Evolutionary conservation across 1,140 invertebrate species (phyloP).

Genomic region (Drosophila ananassae): DNA sequence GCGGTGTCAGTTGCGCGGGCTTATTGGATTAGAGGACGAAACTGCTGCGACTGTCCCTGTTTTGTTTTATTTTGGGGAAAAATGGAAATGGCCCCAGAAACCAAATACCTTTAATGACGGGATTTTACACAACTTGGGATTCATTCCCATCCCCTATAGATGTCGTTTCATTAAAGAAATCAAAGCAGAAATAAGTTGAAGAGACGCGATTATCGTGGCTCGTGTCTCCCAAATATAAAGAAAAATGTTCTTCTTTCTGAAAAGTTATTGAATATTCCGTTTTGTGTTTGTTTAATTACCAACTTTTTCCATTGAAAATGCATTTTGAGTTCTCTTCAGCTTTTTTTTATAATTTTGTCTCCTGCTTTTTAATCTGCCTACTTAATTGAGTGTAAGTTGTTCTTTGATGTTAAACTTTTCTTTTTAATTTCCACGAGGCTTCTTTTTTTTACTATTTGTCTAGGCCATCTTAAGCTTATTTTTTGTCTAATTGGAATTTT

Average conservation of each 20-base stretch:
- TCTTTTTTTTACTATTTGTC: conserved; percentile 50
- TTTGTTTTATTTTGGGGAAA: conserved; percentile 1
- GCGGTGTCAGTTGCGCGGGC: conserved; percentile 40
- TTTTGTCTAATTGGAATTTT: conserved; percentile 69
- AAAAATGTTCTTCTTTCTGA: conserved; percentile 7
- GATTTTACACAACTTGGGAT: conserved; percentile 42
- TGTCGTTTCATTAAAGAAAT: conserved; percentile 23
- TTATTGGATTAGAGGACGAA: conserved; percentile 63
- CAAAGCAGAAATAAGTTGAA: conserved; percentile 7
- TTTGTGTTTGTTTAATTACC: conserved; percentile 82
- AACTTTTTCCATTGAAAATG: conserved; percentile 74
- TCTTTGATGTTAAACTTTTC: conserved; percentile 77
- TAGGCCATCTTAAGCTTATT: conserved; percentile 56
- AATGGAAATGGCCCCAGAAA: conserved; percentile 11
- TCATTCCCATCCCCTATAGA: conserved; percentile 12
- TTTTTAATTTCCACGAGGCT: conserved; percentile 51
- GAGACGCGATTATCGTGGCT: conserved; percentile 69
- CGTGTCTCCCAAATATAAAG: conserved; percentile 33
- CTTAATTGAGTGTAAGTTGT: conserved; percentile 73
- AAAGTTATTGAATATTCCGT: conserved; percentile 79
- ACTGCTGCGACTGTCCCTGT: conserved; percentile 8
- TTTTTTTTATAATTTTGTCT: conserved; percentile 44
- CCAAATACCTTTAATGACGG: conserved; percentile 44
- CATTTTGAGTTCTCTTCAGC: conserved; percentile 35
- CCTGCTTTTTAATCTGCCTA: conserved; percentile 68